phyloP scores from a whole-genome alignment of 1,140 invertebrate genomes.

The Zophobas morio region DNA sequence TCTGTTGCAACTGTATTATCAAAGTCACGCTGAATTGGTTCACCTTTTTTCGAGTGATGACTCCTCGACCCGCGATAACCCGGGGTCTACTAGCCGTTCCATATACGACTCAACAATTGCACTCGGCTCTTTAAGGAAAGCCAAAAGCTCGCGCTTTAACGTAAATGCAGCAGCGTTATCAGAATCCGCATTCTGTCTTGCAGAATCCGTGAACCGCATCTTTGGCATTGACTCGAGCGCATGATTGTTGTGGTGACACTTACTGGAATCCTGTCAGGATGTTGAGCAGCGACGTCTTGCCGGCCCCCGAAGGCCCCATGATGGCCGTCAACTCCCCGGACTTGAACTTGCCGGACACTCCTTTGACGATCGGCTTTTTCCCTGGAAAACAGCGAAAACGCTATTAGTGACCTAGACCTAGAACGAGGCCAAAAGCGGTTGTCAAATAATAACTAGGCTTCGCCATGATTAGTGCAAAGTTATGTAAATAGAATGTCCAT shows the following conservation, averaged over 20 bases:
- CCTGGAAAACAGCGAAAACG: slow-evolving; percentile 68
- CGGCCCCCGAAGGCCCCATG: slow-evolving; percentile 88
- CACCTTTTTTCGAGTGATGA: no score
- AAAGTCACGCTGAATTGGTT: no score
- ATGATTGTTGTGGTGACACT: slow-evolving; percentile 61
- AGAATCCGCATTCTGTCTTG: neutral
- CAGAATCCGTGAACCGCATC: neutral
- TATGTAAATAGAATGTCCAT: slow-evolving; percentile 20
- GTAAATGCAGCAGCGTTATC: no score
- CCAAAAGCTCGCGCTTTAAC: neutral
- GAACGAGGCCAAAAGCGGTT: slow-evolving; percentile 9
- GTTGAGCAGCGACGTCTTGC: slow-evolving; percentile 86
- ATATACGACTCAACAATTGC: no score
- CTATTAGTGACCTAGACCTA: slow-evolving; percentile 6
- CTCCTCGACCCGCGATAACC: no score
- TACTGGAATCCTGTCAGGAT: slow-evolving; percentile 84
- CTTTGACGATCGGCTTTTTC: slow-evolving; percentile 77
- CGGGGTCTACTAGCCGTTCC: no score
- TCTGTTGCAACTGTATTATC: no score
- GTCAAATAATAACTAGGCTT: neutral
- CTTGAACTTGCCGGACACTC: slow-evolving; percentile 77
- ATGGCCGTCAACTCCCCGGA: slow-evolving; percentile 84
- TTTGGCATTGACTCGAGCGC: neutral
- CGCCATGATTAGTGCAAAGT: neutral
- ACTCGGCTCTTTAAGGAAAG: no score